phyloP scores from a whole-genome alignment of 2,113 vertebrate species.

The Trogon surrucura region DNA sequence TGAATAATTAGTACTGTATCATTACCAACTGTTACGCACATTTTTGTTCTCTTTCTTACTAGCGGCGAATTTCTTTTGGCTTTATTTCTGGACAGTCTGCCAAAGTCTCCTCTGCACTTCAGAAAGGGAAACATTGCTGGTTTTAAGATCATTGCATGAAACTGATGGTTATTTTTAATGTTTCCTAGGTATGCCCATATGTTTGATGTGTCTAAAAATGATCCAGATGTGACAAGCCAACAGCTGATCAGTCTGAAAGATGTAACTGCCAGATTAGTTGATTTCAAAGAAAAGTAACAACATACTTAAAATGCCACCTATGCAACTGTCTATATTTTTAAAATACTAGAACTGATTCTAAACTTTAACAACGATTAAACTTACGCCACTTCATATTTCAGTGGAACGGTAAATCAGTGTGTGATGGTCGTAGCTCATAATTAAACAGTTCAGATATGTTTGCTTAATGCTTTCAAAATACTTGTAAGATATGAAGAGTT shows the following conservation, averaged over 20 bases:
- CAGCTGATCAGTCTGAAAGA: neutral
- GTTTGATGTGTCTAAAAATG: neutral
- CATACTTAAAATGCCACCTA: neutral
- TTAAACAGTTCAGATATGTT: neutral
- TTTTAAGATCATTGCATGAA: neutral
- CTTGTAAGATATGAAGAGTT: conserved; percentile 70
- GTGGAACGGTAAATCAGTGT: neutral
- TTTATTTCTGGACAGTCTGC: conserved; percentile 48
- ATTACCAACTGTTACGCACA: neutral
- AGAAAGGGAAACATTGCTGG: neutral
- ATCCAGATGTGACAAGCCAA: neutral
- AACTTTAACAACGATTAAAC: neutral
- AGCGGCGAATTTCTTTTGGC: neutral
- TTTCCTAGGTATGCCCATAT: neutral
- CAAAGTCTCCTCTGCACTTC: neutral
- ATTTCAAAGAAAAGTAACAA: neutral
- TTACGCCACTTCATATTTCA: neutral
- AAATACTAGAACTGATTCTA: neutral
- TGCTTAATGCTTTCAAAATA: neutral
- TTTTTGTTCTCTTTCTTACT: conserved; percentile 33
- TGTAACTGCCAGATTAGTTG: neutral
- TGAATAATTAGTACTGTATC: neutral
- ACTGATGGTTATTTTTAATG: neutral
- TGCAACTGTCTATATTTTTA: neutral
- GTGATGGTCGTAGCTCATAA: neutral